A percentile compares a stretch with the other conserved stretches of the same genome.
phyloP scores from a whole-genome alignment of 2,113 vertebrate genomes.

The Fregetta grallaria region DNA sequence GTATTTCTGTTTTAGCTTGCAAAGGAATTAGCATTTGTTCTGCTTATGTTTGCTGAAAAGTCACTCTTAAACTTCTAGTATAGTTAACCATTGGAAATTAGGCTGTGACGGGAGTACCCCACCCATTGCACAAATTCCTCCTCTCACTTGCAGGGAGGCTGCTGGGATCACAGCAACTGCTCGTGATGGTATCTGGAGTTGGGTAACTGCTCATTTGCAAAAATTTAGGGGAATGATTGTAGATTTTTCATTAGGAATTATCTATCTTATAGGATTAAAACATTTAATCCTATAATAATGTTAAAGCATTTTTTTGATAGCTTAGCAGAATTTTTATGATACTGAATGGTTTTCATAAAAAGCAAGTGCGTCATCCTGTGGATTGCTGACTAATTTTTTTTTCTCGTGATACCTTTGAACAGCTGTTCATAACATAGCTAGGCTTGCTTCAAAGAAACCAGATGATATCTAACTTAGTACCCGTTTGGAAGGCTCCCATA shows the following conservation, averaged over 20 bases:
- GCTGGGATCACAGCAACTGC: background rate
- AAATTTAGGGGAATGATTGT: background rate
- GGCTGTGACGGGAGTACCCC: background rate
- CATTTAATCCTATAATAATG: too few relatives aligned
- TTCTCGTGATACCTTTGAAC: background rate
- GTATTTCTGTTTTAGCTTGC: slow-evolving; percentile 54
- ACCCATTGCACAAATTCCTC: background rate
- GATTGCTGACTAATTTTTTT: background rate
- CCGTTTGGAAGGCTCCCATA: background rate
- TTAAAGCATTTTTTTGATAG: background rate
- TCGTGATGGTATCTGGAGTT: background rate
- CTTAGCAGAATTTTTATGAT: background rate
- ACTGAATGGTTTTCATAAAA: background rate
- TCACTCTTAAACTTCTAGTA: background rate
- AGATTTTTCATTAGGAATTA: background rate
- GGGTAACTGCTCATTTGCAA: background rate
- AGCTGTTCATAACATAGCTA: background rate
- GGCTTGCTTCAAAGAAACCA: background rate
- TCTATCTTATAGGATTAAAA: background rate
- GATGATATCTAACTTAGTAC: background rate
- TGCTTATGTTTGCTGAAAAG: slow-evolving; percentile 23
- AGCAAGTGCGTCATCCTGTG: background rate
- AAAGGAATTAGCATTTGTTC: slow-evolving; percentile 26
- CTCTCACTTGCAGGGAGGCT: background rate
- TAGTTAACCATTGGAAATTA: background rate